Percentiles rank a stretch among this genome's conserved stretches.
Conservation (phyloP, 1,140 invertebrate species). For the Nilaparvata lugens region DNA sequence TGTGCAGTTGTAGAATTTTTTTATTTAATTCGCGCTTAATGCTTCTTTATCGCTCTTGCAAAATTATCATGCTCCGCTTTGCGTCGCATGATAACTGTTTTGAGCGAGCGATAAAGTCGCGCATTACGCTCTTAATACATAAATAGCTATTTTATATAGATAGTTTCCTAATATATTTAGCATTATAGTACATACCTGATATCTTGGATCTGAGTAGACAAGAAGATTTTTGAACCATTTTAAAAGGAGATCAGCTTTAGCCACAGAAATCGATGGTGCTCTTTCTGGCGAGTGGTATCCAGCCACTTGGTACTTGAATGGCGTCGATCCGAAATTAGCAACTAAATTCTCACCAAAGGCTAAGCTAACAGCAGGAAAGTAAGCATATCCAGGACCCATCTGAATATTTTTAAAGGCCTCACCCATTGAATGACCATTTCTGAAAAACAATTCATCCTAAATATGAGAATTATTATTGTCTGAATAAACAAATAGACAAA, state of each 20-base stretch:
- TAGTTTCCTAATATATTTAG: neutral
- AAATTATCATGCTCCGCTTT: no score
- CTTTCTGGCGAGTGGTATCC: slow-evolving; percentile 58
- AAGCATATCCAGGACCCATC: slow-evolving; percentile 59
- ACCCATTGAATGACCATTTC: slow-evolving; percentile 66
- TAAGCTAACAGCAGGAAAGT: slow-evolving; percentile 68
- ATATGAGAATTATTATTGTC: no score
- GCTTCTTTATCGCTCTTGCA: no score
- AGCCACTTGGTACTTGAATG: slow-evolving; percentile 57
- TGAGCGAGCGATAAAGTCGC: no score
- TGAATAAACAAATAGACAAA: no score
- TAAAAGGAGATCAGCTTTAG: slow-evolving; percentile 45
- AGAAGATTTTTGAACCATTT: slow-evolving; percentile 47
- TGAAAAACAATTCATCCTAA: slow-evolving; percentile 26
- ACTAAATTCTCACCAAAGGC: slow-evolving; percentile 63
- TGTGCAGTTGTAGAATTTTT: no score
- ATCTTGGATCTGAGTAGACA: neutral
- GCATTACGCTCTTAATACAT: no score
- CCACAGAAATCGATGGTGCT: slow-evolving; percentile 35
- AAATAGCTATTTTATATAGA: neutral
- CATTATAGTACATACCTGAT: slow-evolving; percentile 1
- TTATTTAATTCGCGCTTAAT: no score
- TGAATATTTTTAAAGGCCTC: slow-evolving; percentile 61
- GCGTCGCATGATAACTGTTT: no score
- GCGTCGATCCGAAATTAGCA: slow-evolving; percentile 69